These are phyloP conservation scores for Oncorhynchus nerka DNA, from an alignment of 2,113 vertebrate species.

Conservation along the genomic window DNA sequence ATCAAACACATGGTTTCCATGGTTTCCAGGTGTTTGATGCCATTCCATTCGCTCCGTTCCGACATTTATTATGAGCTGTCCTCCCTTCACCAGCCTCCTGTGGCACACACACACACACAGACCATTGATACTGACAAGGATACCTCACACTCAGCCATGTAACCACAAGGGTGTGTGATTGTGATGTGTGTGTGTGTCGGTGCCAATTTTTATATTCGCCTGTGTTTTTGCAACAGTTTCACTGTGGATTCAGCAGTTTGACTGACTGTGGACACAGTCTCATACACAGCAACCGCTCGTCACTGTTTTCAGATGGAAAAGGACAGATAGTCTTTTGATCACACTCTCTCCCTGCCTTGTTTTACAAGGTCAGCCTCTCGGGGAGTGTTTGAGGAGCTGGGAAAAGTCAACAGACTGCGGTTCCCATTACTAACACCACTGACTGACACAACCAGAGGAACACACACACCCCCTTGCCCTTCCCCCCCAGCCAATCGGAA, in stretches of 20 bases:
- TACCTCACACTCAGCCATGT: too few species aligned
- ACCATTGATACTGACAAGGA: not conserved
- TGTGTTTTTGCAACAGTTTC: not conserved
- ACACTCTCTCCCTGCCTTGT: not conserved
- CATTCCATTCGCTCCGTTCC: too few species aligned
- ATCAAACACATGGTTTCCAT: too few species aligned
- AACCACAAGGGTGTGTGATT: not conserved
- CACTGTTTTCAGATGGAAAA: not conserved
- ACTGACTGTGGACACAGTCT: slow-evolving; percentile 11
- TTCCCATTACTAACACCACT: slow-evolving; percentile 26
- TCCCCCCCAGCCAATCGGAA: too few species aligned
- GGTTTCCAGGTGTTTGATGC: too few species aligned
- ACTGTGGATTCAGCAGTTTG: not conserved
- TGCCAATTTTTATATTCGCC: not conserved
- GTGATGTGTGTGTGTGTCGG: not conserved
- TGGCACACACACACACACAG: too few species aligned
- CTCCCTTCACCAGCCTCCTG: too few species aligned
- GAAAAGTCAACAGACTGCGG: slow-evolving; percentile 67
- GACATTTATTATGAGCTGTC: not conserved
- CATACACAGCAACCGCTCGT: not conserved
- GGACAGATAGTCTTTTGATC: slow-evolving; percentile 1
- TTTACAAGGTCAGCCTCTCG: slow-evolving; percentile 47
- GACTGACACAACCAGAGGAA: not conserved
- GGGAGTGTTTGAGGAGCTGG: slow-evolving; percentile 59
- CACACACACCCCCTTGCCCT: too few species aligned